Percentiles rank a stretch among this genome's conserved stretches.
Conservation (phyloP, 2,888 invertebrate genomes). For the Portevinia maculata region DNA sequence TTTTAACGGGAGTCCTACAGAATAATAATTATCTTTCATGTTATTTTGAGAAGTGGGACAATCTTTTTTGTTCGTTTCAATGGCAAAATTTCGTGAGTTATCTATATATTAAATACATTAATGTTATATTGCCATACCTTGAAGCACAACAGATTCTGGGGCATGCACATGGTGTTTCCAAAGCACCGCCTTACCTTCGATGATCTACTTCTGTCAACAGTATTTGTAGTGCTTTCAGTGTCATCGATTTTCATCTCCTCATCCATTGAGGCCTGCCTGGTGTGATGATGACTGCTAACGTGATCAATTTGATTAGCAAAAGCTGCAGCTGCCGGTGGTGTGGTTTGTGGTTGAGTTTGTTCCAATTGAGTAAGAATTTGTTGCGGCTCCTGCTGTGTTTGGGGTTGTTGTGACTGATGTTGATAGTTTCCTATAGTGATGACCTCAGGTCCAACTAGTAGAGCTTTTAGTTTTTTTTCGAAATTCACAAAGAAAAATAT, state of each 20-base stretch:
- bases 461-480: slow-evolving; percentile 69
- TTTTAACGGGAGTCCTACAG: too few species aligned
- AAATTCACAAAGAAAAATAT: slow-evolving; percentile 47
- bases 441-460: slow-evolving; percentile 76
- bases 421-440: slow-evolving; percentile 64
- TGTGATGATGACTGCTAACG: slow-evolving; percentile 57
- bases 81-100: slow-evolving; percentile 67
- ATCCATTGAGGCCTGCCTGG: slow-evolving; percentile 56
- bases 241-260: slow-evolving; percentile 65
- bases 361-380: slow-evolving; percentile 47
- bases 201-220: slow-evolving; percentile 76
- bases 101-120: slow-evolving; percentile 82
- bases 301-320: slow-evolving; percentile 50
- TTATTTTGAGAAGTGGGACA: slow-evolving; percentile 55
- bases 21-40: not conserved
- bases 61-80: slow-evolving; percentile 53
- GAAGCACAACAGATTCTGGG: slow-evolving; percentile 92
- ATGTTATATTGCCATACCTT: slow-evolving; percentile 87
- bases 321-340: slow-evolving; percentile 47
- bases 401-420: slow-evolving; percentile 61
- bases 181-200: slow-evolving; percentile 87
- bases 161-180: slow-evolving; percentile 92
- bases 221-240: slow-evolving; percentile 75
- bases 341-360: slow-evolving; percentile 71
- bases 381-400: slow-evolving; percentile 33